These are phyloP conservation scores for Otis tarda DNA, from an alignment of 2,113 vertebrate genomes.

Conservation along the genomic window DNA sequence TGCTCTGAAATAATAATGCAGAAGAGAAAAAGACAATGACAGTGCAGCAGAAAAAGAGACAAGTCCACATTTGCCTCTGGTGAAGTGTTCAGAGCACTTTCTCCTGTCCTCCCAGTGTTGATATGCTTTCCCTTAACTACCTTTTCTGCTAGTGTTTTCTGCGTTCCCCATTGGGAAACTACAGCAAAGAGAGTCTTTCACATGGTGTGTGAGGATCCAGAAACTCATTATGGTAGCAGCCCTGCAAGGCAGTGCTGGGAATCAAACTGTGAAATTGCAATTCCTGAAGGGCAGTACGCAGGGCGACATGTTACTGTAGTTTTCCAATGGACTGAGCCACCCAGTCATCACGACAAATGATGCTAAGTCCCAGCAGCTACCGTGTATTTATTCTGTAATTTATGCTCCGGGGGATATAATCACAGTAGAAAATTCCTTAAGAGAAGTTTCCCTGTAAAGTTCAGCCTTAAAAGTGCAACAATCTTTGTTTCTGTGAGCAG, in stretches of 20 bases:
- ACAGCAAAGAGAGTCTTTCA: background rate
- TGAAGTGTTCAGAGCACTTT: background rate
- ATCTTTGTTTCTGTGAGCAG: background rate
- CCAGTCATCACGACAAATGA: constrained; percentile 22
- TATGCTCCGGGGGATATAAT: constrained; percentile 31
- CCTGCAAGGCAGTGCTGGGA: constrained; percentile 53
- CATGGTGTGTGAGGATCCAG: constrained; percentile 20
- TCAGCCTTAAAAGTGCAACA: background rate
- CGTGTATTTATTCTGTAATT: constrained; percentile 5
- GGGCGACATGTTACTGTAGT: background rate
- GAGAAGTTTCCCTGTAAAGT: background rate
- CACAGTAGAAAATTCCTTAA: constrained; percentile 6
- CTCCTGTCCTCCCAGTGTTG: background rate
- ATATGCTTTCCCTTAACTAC: background rate
- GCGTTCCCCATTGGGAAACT: constrained; percentile 5
- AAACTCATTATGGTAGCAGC: constrained; percentile 61
- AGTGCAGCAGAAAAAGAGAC: background rate
- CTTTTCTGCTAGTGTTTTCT: constrained; percentile 10
- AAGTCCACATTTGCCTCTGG: background rate
- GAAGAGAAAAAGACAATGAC: background rate
- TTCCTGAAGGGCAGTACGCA: constrained; percentile 20
- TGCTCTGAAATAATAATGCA: background rate
- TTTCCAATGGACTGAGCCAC: constrained; percentile 37
- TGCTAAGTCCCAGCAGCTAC: constrained; percentile 18
- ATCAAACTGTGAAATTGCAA: constrained; percentile 73